Base-by-base conservation (phyloP, 2,113 vertebrate species). In the Pteropus alecto region DNA sequence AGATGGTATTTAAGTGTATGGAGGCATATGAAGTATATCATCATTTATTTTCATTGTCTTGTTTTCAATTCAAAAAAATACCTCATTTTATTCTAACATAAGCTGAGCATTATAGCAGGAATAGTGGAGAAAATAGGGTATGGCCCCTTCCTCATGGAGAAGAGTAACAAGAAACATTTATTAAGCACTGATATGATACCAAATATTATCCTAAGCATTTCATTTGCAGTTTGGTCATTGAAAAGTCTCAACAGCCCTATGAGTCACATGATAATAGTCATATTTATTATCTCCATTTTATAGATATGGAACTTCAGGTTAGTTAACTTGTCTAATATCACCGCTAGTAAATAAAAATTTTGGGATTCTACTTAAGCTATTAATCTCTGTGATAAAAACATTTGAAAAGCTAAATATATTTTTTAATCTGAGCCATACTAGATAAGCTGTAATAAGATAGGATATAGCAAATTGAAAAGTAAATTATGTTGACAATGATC, bases 231-330 rank as follows among this genome's bases (percentile, higher is more conserved):
- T 77, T 78, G n/a, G 10, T 35, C n/a, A 84, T 1, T n/a, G 35
- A 79, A 84, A 88, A 85, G 56, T 79, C n/a, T 15, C 35, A 68
- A 24, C 16, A 94, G 6, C 21, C 16, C 26, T 41, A 14, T 30
- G 7, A 58, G 2, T 83, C 18, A 33, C 46, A 46, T 79, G 77
- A 56, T 43, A 46, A 18, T 7, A 76, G 33, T 38, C 56, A 58
- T 12, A 87, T 83, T 90, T 96, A 61, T 93, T 56, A 86, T 74
- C n/a, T 56, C 21, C 58, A 70, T 56, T 85, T 85, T 65, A 83
- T 12, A 95, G 18, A 74, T 26, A 7, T 68, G 19, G 54, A 93
- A 90, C 41, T 18, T 33, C 6, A 76, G 6, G 12, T 58, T 30
- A 85, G 41, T 85, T 86, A 81, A 85, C 58, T 58, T 87, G 10